These are phyloP conservation scores for Spodoptera exigua DNA, from an alignment of 2,888 invertebrate species.

Conservation along the genomic window DNA sequence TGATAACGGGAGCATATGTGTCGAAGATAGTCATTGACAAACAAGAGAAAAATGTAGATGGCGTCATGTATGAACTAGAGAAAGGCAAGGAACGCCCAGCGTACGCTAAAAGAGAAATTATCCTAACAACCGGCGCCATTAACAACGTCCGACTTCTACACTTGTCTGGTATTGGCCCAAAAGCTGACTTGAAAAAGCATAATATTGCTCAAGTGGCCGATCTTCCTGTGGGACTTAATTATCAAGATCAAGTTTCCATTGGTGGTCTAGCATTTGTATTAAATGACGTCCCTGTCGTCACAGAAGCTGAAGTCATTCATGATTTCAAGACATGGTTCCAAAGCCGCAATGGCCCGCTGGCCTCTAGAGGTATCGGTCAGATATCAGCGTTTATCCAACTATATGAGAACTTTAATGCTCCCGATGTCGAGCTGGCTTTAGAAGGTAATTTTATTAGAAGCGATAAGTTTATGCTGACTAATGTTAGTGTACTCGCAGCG, in stretches of 20 bases:
- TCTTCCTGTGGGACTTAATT: slow-evolving; percentile 82
- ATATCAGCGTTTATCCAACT: slow-evolving; percentile 84
- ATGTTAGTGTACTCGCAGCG: slow-evolving; percentile 78
- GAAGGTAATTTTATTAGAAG: slow-evolving; percentile 85
- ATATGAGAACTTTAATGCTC: slow-evolving; percentile 81
- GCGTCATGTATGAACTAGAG: slow-evolving; percentile 80
- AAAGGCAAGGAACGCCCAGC: slow-evolving; percentile 81
- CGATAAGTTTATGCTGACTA: slow-evolving; percentile 85
- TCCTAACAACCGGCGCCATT: slow-evolving; percentile 82
- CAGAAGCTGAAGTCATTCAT: slow-evolving; percentile 75
- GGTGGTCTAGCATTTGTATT: slow-evolving; percentile 82
- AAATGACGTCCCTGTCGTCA: slow-evolving; percentile 74
- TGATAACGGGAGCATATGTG: slow-evolving; percentile 80
- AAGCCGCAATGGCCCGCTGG: slow-evolving; percentile 78
- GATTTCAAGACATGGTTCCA: slow-evolving; percentile 86
- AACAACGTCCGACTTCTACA: slow-evolving; percentile 83
- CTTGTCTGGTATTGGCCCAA: slow-evolving; percentile 83
- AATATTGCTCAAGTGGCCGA: slow-evolving; percentile 76
- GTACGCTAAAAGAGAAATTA: slow-evolving; percentile 82
- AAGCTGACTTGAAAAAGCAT: slow-evolving; percentile 74
- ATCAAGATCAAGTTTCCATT: slow-evolving; percentile 84
- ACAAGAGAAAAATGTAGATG: slow-evolving; percentile 80
- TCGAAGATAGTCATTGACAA: slow-evolving; percentile 81
- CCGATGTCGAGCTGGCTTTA: slow-evolving; percentile 81
- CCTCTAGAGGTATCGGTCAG: slow-evolving; percentile 84